These are phyloP conservation scores for Subanguina moxae DNA, from an alignment of 1,140 invertebrate species.

Conservation along the genomic window DNA sequence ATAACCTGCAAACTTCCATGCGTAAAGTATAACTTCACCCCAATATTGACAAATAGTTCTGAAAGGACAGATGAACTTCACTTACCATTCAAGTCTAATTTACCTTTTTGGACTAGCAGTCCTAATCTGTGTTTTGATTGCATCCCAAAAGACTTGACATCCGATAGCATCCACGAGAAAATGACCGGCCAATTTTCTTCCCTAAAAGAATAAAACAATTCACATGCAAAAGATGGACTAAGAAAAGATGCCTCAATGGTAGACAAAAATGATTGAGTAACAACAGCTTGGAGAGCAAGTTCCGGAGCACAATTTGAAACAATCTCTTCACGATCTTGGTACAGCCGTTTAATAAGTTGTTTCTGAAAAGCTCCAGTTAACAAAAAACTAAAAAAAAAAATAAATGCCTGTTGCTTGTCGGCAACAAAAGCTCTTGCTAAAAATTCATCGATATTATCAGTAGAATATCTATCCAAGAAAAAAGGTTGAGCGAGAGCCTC, in stretches of 20 bases:
- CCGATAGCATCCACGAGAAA: conserved; percentile 9
- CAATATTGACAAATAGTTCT: conserved; percentile 15
- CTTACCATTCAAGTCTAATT: not conserved
- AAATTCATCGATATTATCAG: not conserved
- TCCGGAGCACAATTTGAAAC: not conserved
- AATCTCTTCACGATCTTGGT: conserved; percentile 2
- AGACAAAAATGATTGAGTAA: not conserved
- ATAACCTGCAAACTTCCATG: conserved; percentile 21
- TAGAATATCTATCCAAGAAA: not conserved
- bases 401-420: not conserved
- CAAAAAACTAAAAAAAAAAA: not conserved
- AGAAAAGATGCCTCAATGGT: not conserved
- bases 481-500: no score
- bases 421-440: not conserved
- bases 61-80: not conserved
- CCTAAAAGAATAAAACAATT: not conserved
- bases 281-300: conserved; percentile 2
- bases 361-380: not conserved
- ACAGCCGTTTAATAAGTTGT: not conserved
- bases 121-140: conserved; percentile 12
- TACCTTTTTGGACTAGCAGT: conserved; percentile 13
- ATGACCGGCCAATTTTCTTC: not conserved
- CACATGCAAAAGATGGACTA: not conserved
- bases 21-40: conserved; percentile 18
- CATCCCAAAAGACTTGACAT: conserved; percentile 21